Base-by-base conservation (phyloP, 92 coral and sea anemone genomes). In the Actinernus sp. region DNA sequence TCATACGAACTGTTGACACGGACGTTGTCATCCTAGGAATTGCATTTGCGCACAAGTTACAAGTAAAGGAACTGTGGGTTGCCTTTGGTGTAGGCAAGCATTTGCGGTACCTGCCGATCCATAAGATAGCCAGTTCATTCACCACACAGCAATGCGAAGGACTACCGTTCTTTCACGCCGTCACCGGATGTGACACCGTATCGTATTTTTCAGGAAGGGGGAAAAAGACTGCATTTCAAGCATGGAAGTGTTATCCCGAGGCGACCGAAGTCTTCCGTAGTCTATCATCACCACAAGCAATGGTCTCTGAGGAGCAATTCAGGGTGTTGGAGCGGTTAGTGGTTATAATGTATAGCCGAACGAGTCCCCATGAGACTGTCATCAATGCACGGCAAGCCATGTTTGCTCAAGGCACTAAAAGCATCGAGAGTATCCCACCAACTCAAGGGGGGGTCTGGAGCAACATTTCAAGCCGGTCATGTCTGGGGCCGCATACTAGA, bases 401-500 rank as follows among this genome's bases (percentile, higher is more conserved):
- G 40, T 82, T 82, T 55, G 23, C 78, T 26, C 82, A 82, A 45
- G 71, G 78, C 1, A 53, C 80, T 51, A 57, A 49, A 16, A 56
- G 68, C 73, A 69, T 67, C 14, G 84, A 83, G 17, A 44, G 53
- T 27, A 62, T 84, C 21, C 84, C 74, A 31, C 83, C 89, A 29
- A 75, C 83, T 14, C 65, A 67, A 71, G 73, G 77, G 3, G 85
- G 76, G 29, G 62, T 79, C 46, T 52, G 62, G 87, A 51, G 78
- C 87, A 9, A 59, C 58, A 26, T 79, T 26, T 58, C 92, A 85
- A 51, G 87, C 73, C 3, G 87, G 79, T 2, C 82, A 85, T 22
- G 74, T 81, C 28, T 81, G 77, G 84, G 88, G 80, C 11, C 49
- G 63, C 10, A 34, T 76, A 23, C 80, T 87, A 8, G 66, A 43